Evolutionary conservation across 2,797 vertebrate species (phyloP).

Genomic region (Rhodeus uyekii): DNA sequence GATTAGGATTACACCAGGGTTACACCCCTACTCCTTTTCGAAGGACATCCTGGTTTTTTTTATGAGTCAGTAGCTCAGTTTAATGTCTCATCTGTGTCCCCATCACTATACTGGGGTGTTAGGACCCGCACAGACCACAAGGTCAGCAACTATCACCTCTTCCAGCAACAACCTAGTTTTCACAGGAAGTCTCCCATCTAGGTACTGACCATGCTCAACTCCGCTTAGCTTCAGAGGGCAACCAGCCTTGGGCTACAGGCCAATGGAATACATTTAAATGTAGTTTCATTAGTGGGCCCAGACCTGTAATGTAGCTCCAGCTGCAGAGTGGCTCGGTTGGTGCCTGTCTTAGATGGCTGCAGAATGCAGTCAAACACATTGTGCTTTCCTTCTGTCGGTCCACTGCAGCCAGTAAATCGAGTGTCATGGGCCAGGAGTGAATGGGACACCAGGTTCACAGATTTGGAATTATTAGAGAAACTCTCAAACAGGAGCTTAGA

Average conservation of each 20-base stretch:
- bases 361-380: conserved; percentile 94
- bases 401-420: conserved; percentile 69
- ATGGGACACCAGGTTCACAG: conserved; percentile 94
- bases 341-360: conserved; percentile 88
- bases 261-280: background rate
- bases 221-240: background rate
- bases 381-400: conserved; percentile 57
- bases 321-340: conserved; percentile 87
- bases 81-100: background rate
- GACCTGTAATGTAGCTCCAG: conserved; percentile 95
- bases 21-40: too few species aligned
- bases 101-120: background rate
- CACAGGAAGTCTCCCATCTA: background rate
- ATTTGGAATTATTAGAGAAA: conserved; percentile 92
- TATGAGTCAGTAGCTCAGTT: background rate
- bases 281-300: background rate
- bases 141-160: background rate
- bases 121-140: background rate
- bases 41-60: too few species aligned
- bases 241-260: background rate
- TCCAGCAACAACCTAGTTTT: background rate
- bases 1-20: too few species aligned
- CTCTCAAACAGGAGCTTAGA: conserved; percentile 96
- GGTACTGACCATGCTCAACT: background rate
- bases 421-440: conserved; percentile 96